Percentiles rank a stretch among this genome's conserved stretches.
phyloP scores from a whole-genome alignment of 2,888 invertebrate genomes.

The Carpatolechia fugitivella region DNA sequence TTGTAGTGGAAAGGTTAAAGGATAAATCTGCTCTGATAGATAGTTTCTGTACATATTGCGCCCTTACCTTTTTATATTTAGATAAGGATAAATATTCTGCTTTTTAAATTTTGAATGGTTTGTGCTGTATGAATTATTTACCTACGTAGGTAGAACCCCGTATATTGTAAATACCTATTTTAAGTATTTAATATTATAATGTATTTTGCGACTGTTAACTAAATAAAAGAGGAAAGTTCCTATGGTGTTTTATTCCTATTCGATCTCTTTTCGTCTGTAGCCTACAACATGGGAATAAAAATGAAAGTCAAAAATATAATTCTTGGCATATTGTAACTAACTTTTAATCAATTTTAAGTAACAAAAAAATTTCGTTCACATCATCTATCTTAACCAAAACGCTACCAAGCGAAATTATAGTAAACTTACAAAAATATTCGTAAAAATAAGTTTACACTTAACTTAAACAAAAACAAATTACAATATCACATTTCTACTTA shows the following conservation, averaged over 20 bases:
- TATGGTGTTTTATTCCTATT: background rate
- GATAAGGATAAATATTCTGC: slow-evolving; percentile 51
- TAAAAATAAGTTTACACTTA: slow-evolving; percentile 74
- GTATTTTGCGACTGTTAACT: slow-evolving; percentile 76
- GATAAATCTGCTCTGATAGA: slow-evolving; percentile 29
- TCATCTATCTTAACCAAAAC: slow-evolving; percentile 71
- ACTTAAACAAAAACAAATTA: slow-evolving; percentile 70
- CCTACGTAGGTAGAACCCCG: slow-evolving; percentile 76
- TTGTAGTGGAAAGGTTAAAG: slow-evolving; percentile 30
- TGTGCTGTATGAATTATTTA: slow-evolving; percentile 64
- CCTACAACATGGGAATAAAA: slow-evolving; percentile 20
- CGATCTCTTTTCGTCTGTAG: background rate
- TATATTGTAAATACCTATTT: slow-evolving; percentile 74
- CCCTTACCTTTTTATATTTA: slow-evolving; percentile 35
- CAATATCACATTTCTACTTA: slow-evolving; percentile 81
- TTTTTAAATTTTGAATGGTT: slow-evolving; percentile 72
- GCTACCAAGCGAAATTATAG: slow-evolving; percentile 72
- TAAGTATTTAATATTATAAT: slow-evolving; percentile 63
- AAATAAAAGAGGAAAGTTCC: slow-evolving; percentile 66
- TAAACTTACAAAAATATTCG: slow-evolving; percentile 75
- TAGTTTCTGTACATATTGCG: slow-evolving; percentile 4
- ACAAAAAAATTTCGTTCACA: slow-evolving; percentile 72
- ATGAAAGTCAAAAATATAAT: slow-evolving; percentile 56
- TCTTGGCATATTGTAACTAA: slow-evolving; percentile 79
- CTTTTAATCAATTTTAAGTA: slow-evolving; percentile 78